A percentile compares a stretch with the other conserved stretches of the same genome.
phyloP scores from a whole-genome alignment of 2,888 invertebrate species.

The Odontomyia ornata region DNA sequence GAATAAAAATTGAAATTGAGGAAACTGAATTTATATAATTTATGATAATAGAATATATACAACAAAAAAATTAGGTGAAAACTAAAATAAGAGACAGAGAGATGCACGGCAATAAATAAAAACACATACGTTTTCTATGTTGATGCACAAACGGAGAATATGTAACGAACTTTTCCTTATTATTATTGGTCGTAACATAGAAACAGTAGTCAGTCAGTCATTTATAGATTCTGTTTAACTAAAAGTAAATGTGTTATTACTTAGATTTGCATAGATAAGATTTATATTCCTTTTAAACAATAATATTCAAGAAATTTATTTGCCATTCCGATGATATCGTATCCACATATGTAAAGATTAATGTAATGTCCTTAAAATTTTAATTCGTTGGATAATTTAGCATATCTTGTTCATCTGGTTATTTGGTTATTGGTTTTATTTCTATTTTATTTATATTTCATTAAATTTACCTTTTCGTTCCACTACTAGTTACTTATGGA shows the following conservation, averaged over 20 bases:
- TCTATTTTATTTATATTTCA: too few relatives aligned
- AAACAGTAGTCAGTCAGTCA: too few relatives aligned
- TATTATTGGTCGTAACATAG: too few relatives aligned
- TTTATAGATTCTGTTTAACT: too few relatives aligned
- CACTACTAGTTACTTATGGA: too few relatives aligned
- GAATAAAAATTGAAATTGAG: neutral
- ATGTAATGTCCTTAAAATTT: neutral
- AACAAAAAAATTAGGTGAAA: neutral
- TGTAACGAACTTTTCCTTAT: neutral
- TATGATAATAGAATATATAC: too few relatives aligned
- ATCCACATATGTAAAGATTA: neutral
- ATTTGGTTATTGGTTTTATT: neutral
- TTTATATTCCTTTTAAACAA: conserved; percentile 1
- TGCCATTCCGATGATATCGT: conserved; percentile 31
- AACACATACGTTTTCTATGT: too few relatives aligned
- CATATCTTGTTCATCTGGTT: too few relatives aligned
- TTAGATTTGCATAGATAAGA: neutral
- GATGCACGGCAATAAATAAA: conserved; percentile 16
- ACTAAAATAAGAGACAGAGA: neutral
- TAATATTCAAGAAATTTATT: neutral
- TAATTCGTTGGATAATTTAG: neutral
- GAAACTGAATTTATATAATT: too few relatives aligned
- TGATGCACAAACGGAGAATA: too few relatives aligned
- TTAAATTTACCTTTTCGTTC: too few relatives aligned
- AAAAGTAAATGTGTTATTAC: too few relatives aligned